Percentiles rank a stretch among this genome's conserved stretches.
Evolutionary conservation across 2,113 vertebrate genomes (phyloP).

Genomic region (Tragelaphus imberbis): DNA sequence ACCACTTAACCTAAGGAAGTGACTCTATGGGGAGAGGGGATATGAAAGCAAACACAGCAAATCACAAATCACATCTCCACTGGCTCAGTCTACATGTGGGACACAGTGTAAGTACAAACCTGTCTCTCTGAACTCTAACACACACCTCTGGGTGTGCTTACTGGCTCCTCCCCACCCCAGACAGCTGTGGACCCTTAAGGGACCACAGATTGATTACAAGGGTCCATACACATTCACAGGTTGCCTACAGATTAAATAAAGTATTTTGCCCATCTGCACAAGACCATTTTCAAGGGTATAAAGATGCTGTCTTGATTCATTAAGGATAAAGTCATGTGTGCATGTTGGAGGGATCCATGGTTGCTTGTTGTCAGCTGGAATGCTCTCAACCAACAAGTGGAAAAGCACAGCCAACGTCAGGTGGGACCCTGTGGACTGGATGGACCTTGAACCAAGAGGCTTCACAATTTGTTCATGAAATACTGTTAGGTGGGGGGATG

Average conservation of each 20-base stretch:
- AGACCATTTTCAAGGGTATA: neutral
- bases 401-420: neutral
- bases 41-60: neutral
- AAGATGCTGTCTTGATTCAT: neutral
- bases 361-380: neutral
- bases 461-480: accelerated
- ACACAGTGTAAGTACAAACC: too few species aligned
- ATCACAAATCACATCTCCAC: neutral
- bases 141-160: accelerated
- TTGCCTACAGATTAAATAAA: neutral
- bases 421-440: neutral
- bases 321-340: too few species aligned
- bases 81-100: too few species aligned
- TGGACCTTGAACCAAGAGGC: accelerated
- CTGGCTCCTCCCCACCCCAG: neutral
- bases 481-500: accelerated
- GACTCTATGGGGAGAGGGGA: neutral
- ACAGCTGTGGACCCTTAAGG: neutral
- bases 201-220: neutral
- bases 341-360: accelerated
- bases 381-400: neutral
- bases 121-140: neutral
- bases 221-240: neutral
- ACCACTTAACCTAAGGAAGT: neutral
- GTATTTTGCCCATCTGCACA: neutral